phyloP scores from a whole-genome alignment of 2,113 vertebrate species.

The Alethe diademata region DNA sequence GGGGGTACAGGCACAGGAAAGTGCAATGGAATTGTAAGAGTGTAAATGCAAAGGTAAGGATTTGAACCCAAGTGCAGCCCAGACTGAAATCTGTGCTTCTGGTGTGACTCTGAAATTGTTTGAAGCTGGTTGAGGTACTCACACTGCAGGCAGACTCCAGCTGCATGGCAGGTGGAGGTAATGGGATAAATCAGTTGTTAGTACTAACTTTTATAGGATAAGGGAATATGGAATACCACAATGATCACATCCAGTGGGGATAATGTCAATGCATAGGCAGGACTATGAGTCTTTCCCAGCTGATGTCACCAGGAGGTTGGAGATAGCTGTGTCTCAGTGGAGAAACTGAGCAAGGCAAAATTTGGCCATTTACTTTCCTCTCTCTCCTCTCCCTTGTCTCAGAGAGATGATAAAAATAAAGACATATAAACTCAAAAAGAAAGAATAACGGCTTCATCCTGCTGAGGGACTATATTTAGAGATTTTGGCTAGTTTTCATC shows the following conservation, averaged over 20 bases:
- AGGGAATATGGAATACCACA: not conserved
- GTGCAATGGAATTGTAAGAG: not conserved
- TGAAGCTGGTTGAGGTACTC: not conserved
- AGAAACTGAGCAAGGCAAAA: constrained; percentile 3
- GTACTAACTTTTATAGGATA: not conserved
- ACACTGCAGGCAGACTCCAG: not conserved
- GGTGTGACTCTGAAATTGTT: not conserved
- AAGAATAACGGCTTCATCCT: not conserved
- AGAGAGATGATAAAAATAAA: constrained; percentile 28
- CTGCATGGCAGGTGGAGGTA: not conserved
- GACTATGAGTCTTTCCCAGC: not conserved
- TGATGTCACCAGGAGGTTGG: not conserved
- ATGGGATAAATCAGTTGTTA: not conserved
- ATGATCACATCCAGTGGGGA: not conserved
- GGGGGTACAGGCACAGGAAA: not conserved
- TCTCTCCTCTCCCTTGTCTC: not conserved
- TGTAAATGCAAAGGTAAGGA: no score
- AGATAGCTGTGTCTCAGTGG: not conserved
- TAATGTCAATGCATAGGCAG: not conserved
- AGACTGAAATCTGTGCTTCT: not conserved
- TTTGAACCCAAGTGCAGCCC: not conserved
- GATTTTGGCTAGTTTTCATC: not conserved
- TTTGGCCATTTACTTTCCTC: not conserved
- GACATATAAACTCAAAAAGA: not conserved
- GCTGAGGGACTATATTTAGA: not conserved